A percentile compares a stretch with the other conserved stretches of the same genome.
These are phyloP conservation scores for Tachina grossa DNA, from an alignment of 2,888 invertebrate species.

Conservation along the genomic window DNA sequence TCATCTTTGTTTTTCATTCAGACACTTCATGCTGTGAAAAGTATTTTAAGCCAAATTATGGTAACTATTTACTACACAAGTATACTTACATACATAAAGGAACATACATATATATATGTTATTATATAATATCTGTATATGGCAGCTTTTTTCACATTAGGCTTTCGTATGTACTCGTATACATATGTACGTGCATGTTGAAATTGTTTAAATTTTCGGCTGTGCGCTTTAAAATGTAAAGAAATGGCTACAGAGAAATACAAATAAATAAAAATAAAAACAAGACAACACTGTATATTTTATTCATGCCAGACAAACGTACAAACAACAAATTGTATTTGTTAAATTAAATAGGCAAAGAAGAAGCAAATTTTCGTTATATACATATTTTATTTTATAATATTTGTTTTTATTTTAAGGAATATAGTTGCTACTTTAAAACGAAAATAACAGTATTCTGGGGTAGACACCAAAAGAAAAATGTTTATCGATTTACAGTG, in stretches of 20 bases:
- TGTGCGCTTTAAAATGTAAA: constrained; percentile 31
- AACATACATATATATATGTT: too few species aligned
- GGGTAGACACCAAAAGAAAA: not conserved
- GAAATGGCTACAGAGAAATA: constrained; percentile 17
- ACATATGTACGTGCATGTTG: constrained; percentile 20
- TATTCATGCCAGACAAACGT: constrained; percentile 68
- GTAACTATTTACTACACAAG: not conserved
- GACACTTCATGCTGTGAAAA: constrained; percentile 36
- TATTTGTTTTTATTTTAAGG: not conserved
- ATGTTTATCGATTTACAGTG: not conserved
- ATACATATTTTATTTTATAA: not conserved
- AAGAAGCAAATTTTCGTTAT: constrained; percentile 9
- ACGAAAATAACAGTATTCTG: not conserved
- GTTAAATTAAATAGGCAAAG: constrained; percentile 63
- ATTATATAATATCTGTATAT: not conserved
- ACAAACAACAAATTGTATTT: constrained; percentile 66
- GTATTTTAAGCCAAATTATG: constrained; percentile 43
- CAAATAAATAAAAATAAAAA: constrained; percentile 10
- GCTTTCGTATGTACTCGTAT: not conserved
- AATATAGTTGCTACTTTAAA: constrained; percentile 34
- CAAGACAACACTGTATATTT: constrained; percentile 43
- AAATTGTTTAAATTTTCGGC: constrained; percentile 13
- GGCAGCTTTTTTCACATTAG: not conserved
- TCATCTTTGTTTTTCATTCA: not conserved
- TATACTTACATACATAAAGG: too few species aligned